Conservation (phyloP, 2,113 vertebrate genomes). For the Paralichthys olivaceus region DNA sequence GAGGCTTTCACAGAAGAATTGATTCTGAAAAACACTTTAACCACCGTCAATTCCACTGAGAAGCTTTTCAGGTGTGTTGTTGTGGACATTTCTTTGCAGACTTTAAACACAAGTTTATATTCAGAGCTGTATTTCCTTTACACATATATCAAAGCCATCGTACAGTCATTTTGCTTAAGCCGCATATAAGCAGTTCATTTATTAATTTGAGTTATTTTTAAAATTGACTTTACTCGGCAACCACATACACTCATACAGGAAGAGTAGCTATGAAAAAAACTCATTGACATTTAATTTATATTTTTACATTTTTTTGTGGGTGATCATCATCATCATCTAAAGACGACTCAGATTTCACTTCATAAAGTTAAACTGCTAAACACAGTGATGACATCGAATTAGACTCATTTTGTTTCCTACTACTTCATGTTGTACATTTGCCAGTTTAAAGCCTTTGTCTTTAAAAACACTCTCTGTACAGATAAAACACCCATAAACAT, state of each 20-base stretch:
- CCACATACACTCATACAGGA: slow-evolving; percentile 57
- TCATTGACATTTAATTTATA: slow-evolving; percentile 25
- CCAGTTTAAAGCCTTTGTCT: slow-evolving; percentile 64
- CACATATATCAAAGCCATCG: slow-evolving; percentile 70
- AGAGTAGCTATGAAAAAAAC: slow-evolving; percentile 17
- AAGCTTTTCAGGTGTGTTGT: slow-evolving; percentile 43
- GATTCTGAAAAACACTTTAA: not conserved
- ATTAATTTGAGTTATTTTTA: slow-evolving; percentile 66
- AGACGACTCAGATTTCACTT: slow-evolving; percentile 10
- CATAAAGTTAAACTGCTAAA: not conserved
- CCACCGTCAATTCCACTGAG: not conserved
- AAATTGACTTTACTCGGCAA: slow-evolving; percentile 70
- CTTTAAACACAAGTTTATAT: slow-evolving; percentile 59
- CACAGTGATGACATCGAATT: slow-evolving; percentile 3
- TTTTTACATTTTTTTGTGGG: slow-evolving; percentile 20
- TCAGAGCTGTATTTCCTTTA: slow-evolving; percentile 67
- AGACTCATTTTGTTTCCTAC: slow-evolving; percentile 24
- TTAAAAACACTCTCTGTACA: slow-evolving; percentile 53
- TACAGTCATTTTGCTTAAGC: slow-evolving; percentile 71
- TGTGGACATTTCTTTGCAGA: slow-evolving; percentile 56
- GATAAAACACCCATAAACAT: slow-evolving; percentile 53
- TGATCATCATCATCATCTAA: slow-evolving; percentile 23
- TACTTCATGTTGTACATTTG: slow-evolving; percentile 61
- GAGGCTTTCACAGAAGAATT: slow-evolving; percentile 7
- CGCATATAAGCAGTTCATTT: slow-evolving; percentile 46